These are phyloP conservation scores for Fregata magnificens DNA, from an alignment of 2,113 vertebrate genomes.

Conservation along the genomic window DNA sequence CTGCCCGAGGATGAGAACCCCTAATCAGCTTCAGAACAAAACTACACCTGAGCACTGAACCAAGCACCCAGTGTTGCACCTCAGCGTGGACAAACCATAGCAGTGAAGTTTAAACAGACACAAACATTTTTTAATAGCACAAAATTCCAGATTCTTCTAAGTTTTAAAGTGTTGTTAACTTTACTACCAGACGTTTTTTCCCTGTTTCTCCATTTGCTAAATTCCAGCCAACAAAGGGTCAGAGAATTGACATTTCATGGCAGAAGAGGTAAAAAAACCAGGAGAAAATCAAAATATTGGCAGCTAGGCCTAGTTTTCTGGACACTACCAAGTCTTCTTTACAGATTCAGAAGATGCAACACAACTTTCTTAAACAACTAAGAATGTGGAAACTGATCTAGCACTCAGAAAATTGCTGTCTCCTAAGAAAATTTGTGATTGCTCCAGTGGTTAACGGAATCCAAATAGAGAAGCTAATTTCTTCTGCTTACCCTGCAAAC, in stretches of 20 bases:
- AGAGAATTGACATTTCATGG: background rate
- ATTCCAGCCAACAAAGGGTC: background rate
- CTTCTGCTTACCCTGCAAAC: background rate
- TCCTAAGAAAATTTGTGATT: background rate
- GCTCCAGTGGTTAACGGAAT: background rate
- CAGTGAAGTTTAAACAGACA: background rate
- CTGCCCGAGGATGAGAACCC: rapidly evolving
- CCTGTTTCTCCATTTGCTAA: background rate
- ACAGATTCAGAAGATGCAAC: background rate
- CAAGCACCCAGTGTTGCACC: background rate
- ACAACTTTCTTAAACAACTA: background rate
- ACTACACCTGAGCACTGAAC: rapidly evolving
- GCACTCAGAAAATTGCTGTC: background rate
- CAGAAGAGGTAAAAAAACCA: background rate
- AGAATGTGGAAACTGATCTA: background rate
- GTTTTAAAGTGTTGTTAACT: background rate
- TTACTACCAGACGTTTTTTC: background rate
- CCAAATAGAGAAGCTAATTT: background rate
- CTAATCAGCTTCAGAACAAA: background rate
- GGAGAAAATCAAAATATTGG: background rate
- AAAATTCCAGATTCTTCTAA: background rate
- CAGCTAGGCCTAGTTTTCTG: background rate
- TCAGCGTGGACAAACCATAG: background rate
- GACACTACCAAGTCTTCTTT: background rate
- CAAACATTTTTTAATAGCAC: background rate